A percentile compares a stretch with the other conserved stretches of the same genome.
phyloP scores from a whole-genome alignment of 2,797 vertebrate genomes.

The Smutsia gigantea region DNA sequence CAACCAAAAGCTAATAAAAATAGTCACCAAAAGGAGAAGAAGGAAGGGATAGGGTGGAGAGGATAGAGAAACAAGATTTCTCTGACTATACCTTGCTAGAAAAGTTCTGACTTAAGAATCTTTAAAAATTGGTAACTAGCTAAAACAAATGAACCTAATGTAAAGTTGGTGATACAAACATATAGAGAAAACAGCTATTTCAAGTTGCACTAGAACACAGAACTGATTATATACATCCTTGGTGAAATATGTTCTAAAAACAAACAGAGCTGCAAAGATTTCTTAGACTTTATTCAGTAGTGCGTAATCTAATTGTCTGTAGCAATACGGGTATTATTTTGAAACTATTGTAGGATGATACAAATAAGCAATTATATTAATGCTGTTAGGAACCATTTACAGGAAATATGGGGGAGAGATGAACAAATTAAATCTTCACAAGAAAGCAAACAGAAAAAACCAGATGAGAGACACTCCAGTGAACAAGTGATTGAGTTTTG shows the following conservation, averaged over 20 bases:
- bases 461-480: slow-evolving; percentile 5
- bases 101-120: slow-evolving; percentile 7
- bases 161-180: slow-evolving; percentile 18
- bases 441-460: slow-evolving; percentile 47
- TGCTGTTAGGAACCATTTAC: slow-evolving; percentile 12
- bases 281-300: slow-evolving; percentile 17
- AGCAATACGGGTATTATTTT: slow-evolving; percentile 22
- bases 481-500: slow-evolving; percentile 21
- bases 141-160: slow-evolving; percentile 14
- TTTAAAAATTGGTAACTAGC: slow-evolving; percentile 25
- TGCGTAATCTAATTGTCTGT: slow-evolving; percentile 1
- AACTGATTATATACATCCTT: not conserved
- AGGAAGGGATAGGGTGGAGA: not conserved
- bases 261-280: slow-evolving; percentile 14
- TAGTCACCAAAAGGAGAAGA: not conserved
- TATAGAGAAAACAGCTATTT: slow-evolving; percentile 15
- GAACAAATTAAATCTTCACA: slow-evolving; percentile 48
- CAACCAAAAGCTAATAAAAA: slow-evolving; percentile 47
- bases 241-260: slow-evolving; percentile 46
- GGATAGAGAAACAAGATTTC: slow-evolving; percentile 6
- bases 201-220: not conserved
- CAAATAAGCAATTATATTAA: slow-evolving; percentile 46
- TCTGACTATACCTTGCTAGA: not conserved
- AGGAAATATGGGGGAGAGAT: slow-evolving; percentile 11
- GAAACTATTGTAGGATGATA: slow-evolving; percentile 26